These are phyloP conservation scores for Trypoxylus dichotomus DNA, from an alignment of 1,140 invertebrate species.

Conservation along the genomic window DNA sequence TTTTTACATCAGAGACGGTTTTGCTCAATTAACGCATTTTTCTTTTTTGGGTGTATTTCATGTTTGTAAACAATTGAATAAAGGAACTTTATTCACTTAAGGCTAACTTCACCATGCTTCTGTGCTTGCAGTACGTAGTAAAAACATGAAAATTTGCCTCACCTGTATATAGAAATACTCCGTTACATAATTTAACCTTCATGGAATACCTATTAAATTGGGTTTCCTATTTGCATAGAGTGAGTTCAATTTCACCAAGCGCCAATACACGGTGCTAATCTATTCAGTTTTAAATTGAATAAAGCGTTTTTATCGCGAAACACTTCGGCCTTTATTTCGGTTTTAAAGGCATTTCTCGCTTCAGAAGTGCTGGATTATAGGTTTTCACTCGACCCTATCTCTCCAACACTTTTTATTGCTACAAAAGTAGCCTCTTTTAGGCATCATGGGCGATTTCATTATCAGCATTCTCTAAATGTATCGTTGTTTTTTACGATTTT, in stretches of 20 bases:
- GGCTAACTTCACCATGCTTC: no score
- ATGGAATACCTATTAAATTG: background rate
- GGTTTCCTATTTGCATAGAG: conserved; percentile 14
- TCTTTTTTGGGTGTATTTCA: no score
- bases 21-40: no score
- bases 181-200: background rate
- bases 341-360: conserved; percentile 23
- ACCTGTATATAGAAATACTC: background rate
- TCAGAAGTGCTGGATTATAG: conserved; percentile 18
- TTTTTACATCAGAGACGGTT: no score
- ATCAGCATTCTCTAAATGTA: conserved; percentile 22
- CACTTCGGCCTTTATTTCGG: conserved; percentile 9
- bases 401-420: conserved; percentile 13
- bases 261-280: conserved; percentile 20
- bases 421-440: conserved; percentile 12
- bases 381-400: conserved; percentile 20
- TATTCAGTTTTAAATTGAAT: conserved; percentile 25
- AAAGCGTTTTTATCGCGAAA: conserved; percentile 24
- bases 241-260: conserved; percentile 1
- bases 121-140: background rate
- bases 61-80: no score
- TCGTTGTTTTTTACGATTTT: conserved; percentile 10
- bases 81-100: no score
- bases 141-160: background rate
- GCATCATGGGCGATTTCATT: conserved; percentile 18